Conservation (phyloP, 2,113 vertebrate genomes). For the Megaceryle torquata region DNA sequence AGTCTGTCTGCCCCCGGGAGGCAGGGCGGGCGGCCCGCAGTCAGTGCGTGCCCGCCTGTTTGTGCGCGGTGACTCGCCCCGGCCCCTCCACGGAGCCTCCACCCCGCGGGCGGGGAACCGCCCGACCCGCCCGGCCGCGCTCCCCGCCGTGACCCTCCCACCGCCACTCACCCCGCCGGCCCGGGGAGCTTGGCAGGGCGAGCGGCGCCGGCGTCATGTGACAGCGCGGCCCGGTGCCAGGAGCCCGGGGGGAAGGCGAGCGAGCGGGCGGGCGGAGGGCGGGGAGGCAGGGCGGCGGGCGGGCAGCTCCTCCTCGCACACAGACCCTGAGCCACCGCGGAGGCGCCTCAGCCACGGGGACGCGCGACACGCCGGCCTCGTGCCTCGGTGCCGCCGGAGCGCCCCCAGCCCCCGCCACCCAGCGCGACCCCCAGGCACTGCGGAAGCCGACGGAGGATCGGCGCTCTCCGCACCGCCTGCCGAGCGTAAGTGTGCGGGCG, state of each 20-base stretch:
- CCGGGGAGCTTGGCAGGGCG: slow-evolving; percentile 56
- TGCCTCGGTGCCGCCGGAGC: background rate
- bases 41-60: slow-evolving; percentile 32
- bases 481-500: background rate
- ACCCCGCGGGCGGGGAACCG: slow-evolving; percentile 57
- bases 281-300: slow-evolving; percentile 22
- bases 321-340: background rate
- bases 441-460: background rate
- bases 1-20: slow-evolving; percentile 65
- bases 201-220: slow-evolving; percentile 54
- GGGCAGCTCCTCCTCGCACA: slow-evolving; percentile 23
- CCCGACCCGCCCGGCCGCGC: slow-evolving; percentile 52
- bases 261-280: slow-evolving; percentile 4
- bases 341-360: slow-evolving; percentile 7
- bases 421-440: background rate
- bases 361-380: slow-evolving; percentile 11
- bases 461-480: background rate
- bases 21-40: slow-evolving; percentile 51
- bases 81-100: slow-evolving; percentile 43
- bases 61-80: slow-evolving; percentile 16
- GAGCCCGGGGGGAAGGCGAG: slow-evolving; percentile 29
- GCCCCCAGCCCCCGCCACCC: background rate
- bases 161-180: slow-evolving; percentile 48
- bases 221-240: slow-evolving; percentile 55
- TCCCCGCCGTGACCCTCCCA: slow-evolving; percentile 57